Percentiles rank a stretch among this genome's conserved stretches.
These are phyloP conservation scores for Pristionchus exspectatus DNA, from an alignment of 2,888 invertebrate species.

Conservation along the genomic window DNA sequence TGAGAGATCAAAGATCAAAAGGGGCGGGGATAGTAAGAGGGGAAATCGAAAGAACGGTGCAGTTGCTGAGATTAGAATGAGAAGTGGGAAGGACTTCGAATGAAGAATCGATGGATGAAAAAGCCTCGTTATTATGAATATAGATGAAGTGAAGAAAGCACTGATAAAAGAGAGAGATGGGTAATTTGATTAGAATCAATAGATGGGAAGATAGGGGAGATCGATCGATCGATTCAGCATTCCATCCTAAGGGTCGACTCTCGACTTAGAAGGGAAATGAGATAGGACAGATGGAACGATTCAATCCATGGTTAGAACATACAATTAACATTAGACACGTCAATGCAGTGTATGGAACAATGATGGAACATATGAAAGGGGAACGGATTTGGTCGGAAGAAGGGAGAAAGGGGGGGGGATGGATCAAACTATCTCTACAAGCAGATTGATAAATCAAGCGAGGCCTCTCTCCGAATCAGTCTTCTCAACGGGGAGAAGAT, in stretches of 20 bases:
- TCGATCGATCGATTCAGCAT: slow-evolving; percentile 32
- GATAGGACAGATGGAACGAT: not conserved
- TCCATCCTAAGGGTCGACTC: slow-evolving; percentile 20
- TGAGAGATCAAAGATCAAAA: slow-evolving; percentile 41
- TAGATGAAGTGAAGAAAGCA: slow-evolving; percentile 34
- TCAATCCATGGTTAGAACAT: slow-evolving; percentile 8
- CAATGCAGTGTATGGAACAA: not conserved
- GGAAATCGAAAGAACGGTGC: slow-evolving; percentile 35
- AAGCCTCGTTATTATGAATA: slow-evolving; percentile 45
- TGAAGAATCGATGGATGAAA: slow-evolving; percentile 36
- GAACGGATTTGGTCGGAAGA: not conserved
- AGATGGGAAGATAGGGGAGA: not conserved
- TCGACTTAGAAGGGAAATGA: not conserved
- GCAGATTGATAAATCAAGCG: slow-evolving; percentile 20
- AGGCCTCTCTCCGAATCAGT: not conserved
- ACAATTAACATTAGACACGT: slow-evolving; percentile 29
- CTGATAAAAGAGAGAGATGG: slow-evolving; percentile 9
- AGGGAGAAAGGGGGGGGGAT: not conserved
- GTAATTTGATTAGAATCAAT: slow-evolving; percentile 26
- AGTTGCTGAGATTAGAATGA: slow-evolving; percentile 31
- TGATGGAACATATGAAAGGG: no score
- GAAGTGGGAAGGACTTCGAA: slow-evolving; percentile 39
- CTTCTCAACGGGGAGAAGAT: slow-evolving; percentile 33
- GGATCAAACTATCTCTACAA: not conserved
- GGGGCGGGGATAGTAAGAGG: slow-evolving; percentile 8